Percentiles rank a stretch among this genome's conserved stretches.
These are phyloP conservation scores for Psammodynastes pulverulentus DNA, from an alignment of 2,113 vertebrate genomes.

Conservation along the genomic window DNA sequence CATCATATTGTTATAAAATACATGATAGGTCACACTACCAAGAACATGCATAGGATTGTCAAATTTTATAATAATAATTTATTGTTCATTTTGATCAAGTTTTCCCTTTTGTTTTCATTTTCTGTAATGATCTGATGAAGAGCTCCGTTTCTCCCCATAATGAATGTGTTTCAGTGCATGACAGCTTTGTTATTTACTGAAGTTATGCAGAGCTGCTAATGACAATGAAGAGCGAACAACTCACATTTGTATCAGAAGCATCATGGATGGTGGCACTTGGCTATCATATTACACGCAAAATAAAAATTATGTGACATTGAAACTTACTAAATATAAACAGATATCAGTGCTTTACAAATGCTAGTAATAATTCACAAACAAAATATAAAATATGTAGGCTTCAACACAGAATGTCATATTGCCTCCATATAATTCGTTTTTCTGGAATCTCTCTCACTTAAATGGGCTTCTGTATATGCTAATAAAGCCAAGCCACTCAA, in stretches of 20 bases:
- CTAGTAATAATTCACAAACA: background rate
- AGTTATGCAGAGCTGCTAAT: constrained; percentile 47
- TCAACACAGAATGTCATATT: background rate
- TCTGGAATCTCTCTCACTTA: background rate
- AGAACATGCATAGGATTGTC: constrained; percentile 18
- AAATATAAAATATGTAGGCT: constrained; percentile 5
- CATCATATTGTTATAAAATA: background rate
- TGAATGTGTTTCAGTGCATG: constrained; percentile 33
- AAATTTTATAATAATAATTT: constrained; percentile 31
- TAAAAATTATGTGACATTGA: constrained; percentile 6
- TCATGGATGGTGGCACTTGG: constrained; percentile 13
- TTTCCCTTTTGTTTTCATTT: constrained; percentile 47
- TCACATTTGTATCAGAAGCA: constrained; percentile 40
- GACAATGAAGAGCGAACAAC: constrained; percentile 15
- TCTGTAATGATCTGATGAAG: constrained; percentile 37
- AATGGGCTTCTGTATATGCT: background rate
- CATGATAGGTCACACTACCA: constrained; percentile 6
- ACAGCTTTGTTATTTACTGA: constrained; percentile 34
- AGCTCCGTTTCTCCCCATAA: constrained; percentile 23
- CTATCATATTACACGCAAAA: constrained; percentile 23
- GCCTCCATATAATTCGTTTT: background rate
- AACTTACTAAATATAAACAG: constrained; percentile 13
- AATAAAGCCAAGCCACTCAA: background rate
- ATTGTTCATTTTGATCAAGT: constrained; percentile 44
- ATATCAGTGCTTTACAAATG: background rate